These are phyloP conservation scores for Dendrolimus pini DNA, from an alignment of 2,888 invertebrate genomes.

Conservation along the genomic window DNA sequence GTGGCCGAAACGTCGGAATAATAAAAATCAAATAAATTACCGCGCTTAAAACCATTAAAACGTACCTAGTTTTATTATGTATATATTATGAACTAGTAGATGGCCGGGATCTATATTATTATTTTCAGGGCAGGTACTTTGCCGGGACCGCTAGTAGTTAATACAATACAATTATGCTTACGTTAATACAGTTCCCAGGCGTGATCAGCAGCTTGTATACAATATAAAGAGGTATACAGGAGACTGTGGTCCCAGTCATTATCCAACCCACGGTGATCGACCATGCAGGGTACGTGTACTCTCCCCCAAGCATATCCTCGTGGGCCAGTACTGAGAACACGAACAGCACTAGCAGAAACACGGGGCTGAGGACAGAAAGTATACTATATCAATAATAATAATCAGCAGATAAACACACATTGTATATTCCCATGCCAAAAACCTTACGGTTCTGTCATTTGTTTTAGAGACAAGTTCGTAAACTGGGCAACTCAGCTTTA, in stretches of 20 bases:
- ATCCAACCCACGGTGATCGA: slow-evolving; percentile 88
- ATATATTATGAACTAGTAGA: too few species aligned
- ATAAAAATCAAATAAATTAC: too few species aligned
- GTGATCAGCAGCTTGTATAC: slow-evolving; percentile 85
- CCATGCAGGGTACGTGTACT: slow-evolving; percentile 88
- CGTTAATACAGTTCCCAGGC: slow-evolving; percentile 72
- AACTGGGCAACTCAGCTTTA: too few species aligned
- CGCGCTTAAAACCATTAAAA: too few species aligned
- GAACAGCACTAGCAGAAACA: slow-evolving; percentile 90
- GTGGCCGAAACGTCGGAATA: too few species aligned
- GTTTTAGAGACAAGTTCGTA: too few species aligned
- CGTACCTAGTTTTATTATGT: too few species aligned
- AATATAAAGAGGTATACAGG: slow-evolving; percentile 91
- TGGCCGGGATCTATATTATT: too few species aligned
- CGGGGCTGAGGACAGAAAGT: slow-evolving; percentile 74
- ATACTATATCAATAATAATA: not conserved
- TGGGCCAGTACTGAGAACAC: slow-evolving; percentile 88
- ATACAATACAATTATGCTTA: slow-evolving; percentile 18
- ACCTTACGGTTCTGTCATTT: too few species aligned
- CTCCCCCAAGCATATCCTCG: slow-evolving; percentile 86
- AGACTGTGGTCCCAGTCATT: slow-evolving; percentile 89
- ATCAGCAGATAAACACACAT: not conserved
- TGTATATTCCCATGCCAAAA: too few species aligned
- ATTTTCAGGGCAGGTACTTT: too few species aligned
- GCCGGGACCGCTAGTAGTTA: too few species aligned